Base-by-base conservation (phyloP, 2,113 vertebrate genomes). In the Zosterops hypoxanthus region DNA sequence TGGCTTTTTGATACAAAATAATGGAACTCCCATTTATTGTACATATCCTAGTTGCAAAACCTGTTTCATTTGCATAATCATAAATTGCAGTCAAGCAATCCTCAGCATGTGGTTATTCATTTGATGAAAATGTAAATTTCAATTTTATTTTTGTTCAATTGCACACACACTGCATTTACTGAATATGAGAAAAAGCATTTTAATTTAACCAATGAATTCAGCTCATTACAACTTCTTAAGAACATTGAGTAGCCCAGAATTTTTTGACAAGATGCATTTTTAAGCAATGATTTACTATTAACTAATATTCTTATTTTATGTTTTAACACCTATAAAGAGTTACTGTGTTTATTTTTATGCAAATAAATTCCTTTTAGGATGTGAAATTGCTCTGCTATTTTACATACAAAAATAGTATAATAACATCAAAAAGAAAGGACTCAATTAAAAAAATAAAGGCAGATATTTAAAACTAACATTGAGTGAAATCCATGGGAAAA, bases 51-150 rank as follows among this genome's bases (percentile, higher is more conserved):
- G 72, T 92, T 95, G 96, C 80, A 93, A 97, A 97, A 96, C 94
- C 73, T 97, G 94, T 85, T 95, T 95, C 55, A 97, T 98, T 97
- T 98, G 80, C 97, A 97, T 98, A 97, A 98, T 98, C 97, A 95
- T 77, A 97, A 97, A 97, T 95, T 98, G 96, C 94, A 97, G 95
- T 94, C 94, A 89, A 96, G 95, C 95, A 95, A 96, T 96, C 92
- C 96, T 97, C 96, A 94, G 95, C 94, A 96, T 95, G 96, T 92
- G 93, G 94, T 91, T 97, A 96, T 92, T 93, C 82, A 78, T 90
- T 96, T 96, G 97, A 97, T 97, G 95, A 97, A 96, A 98, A 97
- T 49, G 82, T 96, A 98, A 97, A 97, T 47, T 82, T 95, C 95
- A 97, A 97, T 97, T 98, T 97, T 97, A 97, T 96, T 97, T 97